Percentiles rank a stretch among this genome's conserved stretches.
phyloP scores from a whole-genome alignment of 2,888 invertebrate genomes.

The Nomada ferruginata region DNA sequence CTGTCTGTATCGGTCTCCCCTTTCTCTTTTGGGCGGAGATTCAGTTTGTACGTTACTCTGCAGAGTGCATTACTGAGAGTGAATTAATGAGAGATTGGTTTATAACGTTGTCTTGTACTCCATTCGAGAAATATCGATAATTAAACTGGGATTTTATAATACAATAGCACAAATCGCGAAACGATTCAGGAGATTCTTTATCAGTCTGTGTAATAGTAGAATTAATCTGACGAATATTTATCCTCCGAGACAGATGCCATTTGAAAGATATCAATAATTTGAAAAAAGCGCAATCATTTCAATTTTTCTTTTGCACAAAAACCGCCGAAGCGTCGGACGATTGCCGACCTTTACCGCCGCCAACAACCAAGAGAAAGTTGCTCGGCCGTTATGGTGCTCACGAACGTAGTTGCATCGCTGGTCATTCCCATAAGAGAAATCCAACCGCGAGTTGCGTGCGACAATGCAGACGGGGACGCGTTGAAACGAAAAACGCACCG shows the following conservation, averaged over 20 bases:
- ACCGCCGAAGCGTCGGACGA: constrained; percentile 17
- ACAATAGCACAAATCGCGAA: too few relatives aligned
- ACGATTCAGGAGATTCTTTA: too few relatives aligned
- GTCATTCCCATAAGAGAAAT: constrained; percentile 69
- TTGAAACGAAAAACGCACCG: constrained; percentile 27
- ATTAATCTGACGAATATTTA: neutral
- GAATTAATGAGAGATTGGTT: constrained; percentile 44
- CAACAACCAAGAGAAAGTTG: constrained; percentile 62
- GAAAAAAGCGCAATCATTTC: neutral
- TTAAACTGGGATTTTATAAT: too few relatives aligned
- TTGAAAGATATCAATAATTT: neutral
- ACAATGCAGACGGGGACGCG: constrained; percentile 28
- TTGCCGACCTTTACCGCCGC: constrained; percentile 32
- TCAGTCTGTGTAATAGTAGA: neutral
- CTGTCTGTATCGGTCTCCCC: neutral
- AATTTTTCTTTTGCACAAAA: neutral
- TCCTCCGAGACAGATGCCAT: neutral
- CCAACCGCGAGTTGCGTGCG: constrained; percentile 41
- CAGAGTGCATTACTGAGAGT: neutral
- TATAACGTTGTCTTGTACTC: neutral
- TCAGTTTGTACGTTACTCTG: constrained; percentile 41
- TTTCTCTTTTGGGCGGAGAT: constrained; percentile 2
- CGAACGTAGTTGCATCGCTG: constrained; percentile 53
- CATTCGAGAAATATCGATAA: too few relatives aligned
- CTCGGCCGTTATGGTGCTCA: constrained; percentile 59